Evolutionary conservation across 1,140 invertebrate genomes (phyloP).

Genomic region (Drosophila tristis): DNA sequence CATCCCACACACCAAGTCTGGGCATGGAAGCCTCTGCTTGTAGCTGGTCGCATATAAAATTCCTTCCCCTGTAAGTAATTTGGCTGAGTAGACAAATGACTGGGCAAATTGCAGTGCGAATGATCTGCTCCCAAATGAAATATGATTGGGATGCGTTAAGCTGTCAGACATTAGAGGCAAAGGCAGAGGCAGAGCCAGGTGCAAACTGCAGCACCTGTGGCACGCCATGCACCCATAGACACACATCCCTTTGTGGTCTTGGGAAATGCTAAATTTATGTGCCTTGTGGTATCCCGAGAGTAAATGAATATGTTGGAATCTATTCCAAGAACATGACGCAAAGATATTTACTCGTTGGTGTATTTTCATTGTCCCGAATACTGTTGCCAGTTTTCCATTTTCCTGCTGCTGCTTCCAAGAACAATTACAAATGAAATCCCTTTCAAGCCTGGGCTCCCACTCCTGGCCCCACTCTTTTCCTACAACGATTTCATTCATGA

Average conservation of each 20-base stretch:
- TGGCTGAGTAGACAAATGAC: conserved; percentile 61
- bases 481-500: conserved; percentile 74
- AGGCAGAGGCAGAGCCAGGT: conserved; percentile 2
- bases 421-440: conserved; percentile 28
- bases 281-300: conserved; percentile 16
- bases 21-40: not conserved
- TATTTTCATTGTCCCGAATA: conserved; percentile 13
- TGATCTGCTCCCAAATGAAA: conserved; percentile 43
- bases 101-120: conserved; percentile 35
- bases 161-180: conserved; percentile 38
- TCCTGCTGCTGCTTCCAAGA: conserved; percentile 13
- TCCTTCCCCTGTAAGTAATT: conserved; percentile 28
- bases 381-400: not conserved
- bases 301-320: conserved; percentile 68
- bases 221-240: not conserved
- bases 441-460: conserved; percentile 13
- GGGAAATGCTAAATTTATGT: conserved; percentile 26
- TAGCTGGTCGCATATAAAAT: not conserved
- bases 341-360: conserved; percentile 5
- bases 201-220: conserved; percentile 16
- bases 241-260: conserved; percentile 1
- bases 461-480: conserved; percentile 54
- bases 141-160: conserved; percentile 55
- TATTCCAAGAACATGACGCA: conserved; percentile 45
- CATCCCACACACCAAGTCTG: conserved; percentile 1